Base-by-base conservation (phyloP, 2,113 vertebrate genomes). In the Arenaria interpres region DNA sequence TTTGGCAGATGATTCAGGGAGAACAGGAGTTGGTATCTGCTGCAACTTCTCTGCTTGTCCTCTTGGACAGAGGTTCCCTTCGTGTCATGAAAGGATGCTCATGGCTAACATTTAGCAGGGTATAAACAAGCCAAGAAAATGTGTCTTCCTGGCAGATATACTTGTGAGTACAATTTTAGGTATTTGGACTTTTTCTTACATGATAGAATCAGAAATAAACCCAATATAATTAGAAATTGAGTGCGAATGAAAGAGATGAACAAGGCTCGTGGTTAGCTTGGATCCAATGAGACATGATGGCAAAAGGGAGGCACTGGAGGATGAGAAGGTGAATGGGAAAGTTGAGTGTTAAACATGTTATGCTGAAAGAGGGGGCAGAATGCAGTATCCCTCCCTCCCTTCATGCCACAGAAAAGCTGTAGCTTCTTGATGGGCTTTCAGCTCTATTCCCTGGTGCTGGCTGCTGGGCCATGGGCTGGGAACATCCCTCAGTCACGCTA, bases 151-250 rank as follows among this genome's bases (percentile, higher is more conserved):
- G 56, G 22, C 28, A 77, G 46, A n/a, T 24, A 45, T 66, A 20
- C 16, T 32, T 0, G 0, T 60, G 23, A 27, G 59, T 72, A 64
- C 4, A 0, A 24, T 73, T 91, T 88, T 51, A 32, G 32, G 27
- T 33, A 50, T 66, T 53, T 8, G 21, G 6, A 22, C 18, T 20
- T 45, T 45, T 89, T 56, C 53, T 46, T 43, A 48, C 8, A 30
- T 39, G 24, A 32, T 33, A 57, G 48, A 81, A 77, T 46, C 53
- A 39, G 35, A 80, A 94, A 57, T 7, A 64, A 76, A 23, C 5
- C 66, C 12, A 51, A 35, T n/a, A 45, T 22, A 62, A 66, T 86
- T 60, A 69, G 15, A 89, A 87, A 77, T 37, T 9, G 35, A 21
- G 25, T 24, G 27, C 8, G 76, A 56, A 84, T 35, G 10, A 68